Percentiles rank a stretch among this genome's conserved stretches.
phyloP scores from a whole-genome alignment of 2,113 vertebrate genomes.

The Epinephelus cyanopodus region DNA sequence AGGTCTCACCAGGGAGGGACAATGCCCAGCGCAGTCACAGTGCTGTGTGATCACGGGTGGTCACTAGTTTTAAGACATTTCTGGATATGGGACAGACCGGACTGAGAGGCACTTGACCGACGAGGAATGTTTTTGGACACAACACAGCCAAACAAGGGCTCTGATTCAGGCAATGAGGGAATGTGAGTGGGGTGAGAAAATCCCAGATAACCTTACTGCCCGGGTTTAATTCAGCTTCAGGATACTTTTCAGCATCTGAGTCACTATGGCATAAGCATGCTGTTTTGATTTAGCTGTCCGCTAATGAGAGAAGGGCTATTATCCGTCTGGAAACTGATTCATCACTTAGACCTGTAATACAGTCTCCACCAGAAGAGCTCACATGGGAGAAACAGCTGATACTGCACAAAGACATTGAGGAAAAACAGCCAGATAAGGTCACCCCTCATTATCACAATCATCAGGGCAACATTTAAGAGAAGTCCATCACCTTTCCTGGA shows the following conservation, averaged over 20 bases:
- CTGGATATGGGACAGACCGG: conserved; percentile 61
- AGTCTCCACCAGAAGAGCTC: not conserved
- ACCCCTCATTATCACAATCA: conserved; percentile 21
- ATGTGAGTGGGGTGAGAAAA: conserved; percentile 51
- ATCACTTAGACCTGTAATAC: not conserved
- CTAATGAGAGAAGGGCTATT: not conserved
- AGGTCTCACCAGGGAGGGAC: conserved; percentile 47
- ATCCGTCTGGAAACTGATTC: not conserved
- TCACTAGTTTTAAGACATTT: conserved; percentile 48
- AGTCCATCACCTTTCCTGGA: conserved; percentile 9
- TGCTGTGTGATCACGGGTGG: conserved; percentile 44
- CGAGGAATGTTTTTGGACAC: conserved; percentile 75
- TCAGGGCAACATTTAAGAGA: conserved; percentile 27
- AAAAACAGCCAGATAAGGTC: conserved; percentile 25
- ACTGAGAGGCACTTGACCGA: conserved; percentile 76
- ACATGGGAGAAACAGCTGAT: not conserved
- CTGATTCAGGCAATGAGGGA: conserved; percentile 29
- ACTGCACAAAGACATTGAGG: not conserved
- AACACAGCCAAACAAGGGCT: conserved; percentile 65
- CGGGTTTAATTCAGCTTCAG: conserved; percentile 35
- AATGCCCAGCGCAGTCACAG: conserved; percentile 30
- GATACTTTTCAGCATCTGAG: conserved; percentile 17
- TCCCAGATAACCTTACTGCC: conserved; percentile 34
- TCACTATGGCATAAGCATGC: conserved; percentile 3
- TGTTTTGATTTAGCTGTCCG: not conserved